Conservation (phyloP, 1,140 invertebrate genomes). For the Parasteatoda tepidariorum region DNA sequence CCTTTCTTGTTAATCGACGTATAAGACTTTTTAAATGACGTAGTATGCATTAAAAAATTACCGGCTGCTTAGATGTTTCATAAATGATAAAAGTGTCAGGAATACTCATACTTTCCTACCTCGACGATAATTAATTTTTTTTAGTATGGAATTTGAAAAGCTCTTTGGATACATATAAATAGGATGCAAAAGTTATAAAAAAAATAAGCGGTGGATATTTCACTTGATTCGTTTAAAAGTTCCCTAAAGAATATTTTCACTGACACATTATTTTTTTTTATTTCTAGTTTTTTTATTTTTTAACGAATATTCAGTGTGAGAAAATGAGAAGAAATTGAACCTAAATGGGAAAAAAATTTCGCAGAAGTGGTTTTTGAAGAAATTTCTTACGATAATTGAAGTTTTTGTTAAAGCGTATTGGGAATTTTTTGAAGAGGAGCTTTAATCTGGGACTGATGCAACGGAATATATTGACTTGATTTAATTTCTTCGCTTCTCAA, state of each 20-base stretch:
- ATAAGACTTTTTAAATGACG: conserved; percentile 25
- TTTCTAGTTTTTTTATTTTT: background rate
- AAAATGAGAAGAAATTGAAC: background rate
- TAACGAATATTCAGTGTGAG: background rate
- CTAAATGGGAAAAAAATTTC: background rate
- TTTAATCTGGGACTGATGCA: no score
- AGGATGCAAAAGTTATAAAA: background rate
- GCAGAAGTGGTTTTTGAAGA: background rate
- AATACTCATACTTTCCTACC: background rate
- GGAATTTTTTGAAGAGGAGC: no score
- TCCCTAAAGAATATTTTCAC: background rate
- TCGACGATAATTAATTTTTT: background rate
- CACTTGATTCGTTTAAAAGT: conserved; percentile 4
- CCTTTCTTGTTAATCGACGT: conserved; percentile 5
- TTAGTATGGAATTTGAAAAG: background rate
- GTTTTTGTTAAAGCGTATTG: background rate
- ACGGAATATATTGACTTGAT: no score
- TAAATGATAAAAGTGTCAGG: conserved; percentile 4
- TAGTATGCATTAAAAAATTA: conserved; percentile 16
- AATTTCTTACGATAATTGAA: background rate
- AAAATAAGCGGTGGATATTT: background rate
- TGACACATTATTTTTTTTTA: background rate
- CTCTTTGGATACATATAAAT: background rate
- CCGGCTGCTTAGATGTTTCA: background rate
- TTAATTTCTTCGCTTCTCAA: no score